Percentiles rank a stretch among this genome's conserved stretches.
These are phyloP conservation scores for Rhyzopertha dominica DNA, from an alignment of 1,140 invertebrate genomes.

Conservation along the genomic window DNA sequence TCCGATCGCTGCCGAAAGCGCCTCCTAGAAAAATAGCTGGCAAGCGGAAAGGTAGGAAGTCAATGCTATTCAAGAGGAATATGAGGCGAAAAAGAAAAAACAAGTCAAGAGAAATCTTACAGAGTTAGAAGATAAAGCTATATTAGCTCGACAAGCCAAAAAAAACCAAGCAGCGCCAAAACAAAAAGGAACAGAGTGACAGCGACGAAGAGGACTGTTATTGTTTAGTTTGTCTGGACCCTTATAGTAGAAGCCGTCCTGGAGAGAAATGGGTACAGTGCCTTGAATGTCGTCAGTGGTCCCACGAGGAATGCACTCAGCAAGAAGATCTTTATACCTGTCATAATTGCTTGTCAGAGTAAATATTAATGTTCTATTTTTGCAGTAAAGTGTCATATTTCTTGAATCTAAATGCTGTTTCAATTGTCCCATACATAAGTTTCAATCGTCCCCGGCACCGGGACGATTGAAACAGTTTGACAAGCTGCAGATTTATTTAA, in stretches of 20 bases:
- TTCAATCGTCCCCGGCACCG: constrained; percentile 1
- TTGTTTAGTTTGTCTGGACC: constrained; percentile 22
- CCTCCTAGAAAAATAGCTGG: background rate
- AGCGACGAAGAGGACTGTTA: constrained; percentile 19
- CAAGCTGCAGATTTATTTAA: too few species aligned
- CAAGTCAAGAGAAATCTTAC: too few species aligned
- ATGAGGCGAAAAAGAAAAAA: too few species aligned
- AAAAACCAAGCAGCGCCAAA: too few species aligned
- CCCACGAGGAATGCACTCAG: constrained; percentile 26
- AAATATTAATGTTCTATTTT: background rate
- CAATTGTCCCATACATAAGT: background rate
- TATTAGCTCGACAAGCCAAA: too few species aligned
- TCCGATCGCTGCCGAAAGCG: constrained; percentile 1
- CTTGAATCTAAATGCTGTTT: constrained; percentile 1
- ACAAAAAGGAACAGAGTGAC: too few species aligned
- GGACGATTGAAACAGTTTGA: constrained; percentile 1
- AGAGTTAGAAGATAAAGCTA: too few species aligned
- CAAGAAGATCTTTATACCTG: constrained; percentile 1
- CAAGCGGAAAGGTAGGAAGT: too few species aligned
- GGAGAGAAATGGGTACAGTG: constrained; percentile 26
- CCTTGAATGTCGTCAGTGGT: constrained; percentile 22
- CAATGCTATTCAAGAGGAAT: too few species aligned
- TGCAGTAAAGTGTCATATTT: background rate
- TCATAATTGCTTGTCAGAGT: constrained; percentile 7
- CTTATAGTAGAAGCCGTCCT: constrained; percentile 19